phyloP scores from a whole-genome alignment of 2,797 vertebrate genomes.

The Rallus crepitans region DNA sequence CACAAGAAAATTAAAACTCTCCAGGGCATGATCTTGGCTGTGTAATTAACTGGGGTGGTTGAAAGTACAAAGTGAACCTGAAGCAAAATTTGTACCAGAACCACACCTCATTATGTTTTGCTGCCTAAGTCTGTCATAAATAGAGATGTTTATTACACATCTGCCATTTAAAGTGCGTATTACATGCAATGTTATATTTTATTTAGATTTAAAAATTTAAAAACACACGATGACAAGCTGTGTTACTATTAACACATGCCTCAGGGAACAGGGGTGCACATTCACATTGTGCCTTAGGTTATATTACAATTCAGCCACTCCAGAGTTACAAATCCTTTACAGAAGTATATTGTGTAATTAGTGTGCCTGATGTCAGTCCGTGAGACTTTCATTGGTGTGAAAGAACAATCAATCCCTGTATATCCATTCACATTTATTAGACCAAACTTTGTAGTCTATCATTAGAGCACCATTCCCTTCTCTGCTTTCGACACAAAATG shows the following conservation, averaged over 20 bases:
- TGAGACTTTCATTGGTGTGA: conserved; percentile 27
- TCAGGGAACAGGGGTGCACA: neutral
- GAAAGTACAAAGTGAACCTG: conserved; percentile 71
- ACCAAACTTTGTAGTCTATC: conserved; percentile 12
- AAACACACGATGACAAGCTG: conserved; percentile 52
- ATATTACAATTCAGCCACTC: neutral
- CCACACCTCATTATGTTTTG: conserved; percentile 63
- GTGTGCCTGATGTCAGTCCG: conserved; percentile 8
- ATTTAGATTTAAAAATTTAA: conserved; percentile 59
- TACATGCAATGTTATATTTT: conserved; percentile 43
- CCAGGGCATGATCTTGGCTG: conserved; percentile 69
- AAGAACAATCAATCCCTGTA: conserved; percentile 44
- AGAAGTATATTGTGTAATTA: conserved; percentile 53
- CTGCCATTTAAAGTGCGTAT: conserved; percentile 44
- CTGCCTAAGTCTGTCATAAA: conserved; percentile 63
- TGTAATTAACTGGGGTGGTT: conserved; percentile 73
- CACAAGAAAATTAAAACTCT: conserved; percentile 77
- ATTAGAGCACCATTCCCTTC: neutral
- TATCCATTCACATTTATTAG: conserved; percentile 44
- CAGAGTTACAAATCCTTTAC: conserved; percentile 43
- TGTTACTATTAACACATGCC: conserved; percentile 52
- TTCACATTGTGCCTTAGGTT: conserved; percentile 20
- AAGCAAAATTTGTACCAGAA: conserved; percentile 68
- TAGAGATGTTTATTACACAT: conserved; percentile 68
- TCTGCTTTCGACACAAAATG: conserved; percentile 4